phyloP scores from a whole-genome alignment of 2,113 vertebrate species.

The Peucedramus taeniatus region DNA sequence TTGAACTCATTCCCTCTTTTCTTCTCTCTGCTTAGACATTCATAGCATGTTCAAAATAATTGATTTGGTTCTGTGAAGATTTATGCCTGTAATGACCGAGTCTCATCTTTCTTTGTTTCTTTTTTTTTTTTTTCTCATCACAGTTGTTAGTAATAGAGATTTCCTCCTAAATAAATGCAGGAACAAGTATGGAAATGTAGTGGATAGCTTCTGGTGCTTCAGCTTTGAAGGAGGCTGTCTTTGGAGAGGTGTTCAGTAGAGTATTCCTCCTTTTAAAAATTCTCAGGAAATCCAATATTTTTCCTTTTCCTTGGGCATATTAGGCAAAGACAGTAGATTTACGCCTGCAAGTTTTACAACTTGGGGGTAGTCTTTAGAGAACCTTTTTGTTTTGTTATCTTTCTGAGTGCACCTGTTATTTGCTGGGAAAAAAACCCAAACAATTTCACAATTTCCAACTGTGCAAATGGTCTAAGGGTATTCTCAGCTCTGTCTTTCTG shows the following conservation, averaged over 20 bases:
- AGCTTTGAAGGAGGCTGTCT: neutral
- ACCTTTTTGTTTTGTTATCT: neutral
- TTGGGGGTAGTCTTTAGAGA: neutral
- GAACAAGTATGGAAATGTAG: neutral
- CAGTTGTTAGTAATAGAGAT: neutral
- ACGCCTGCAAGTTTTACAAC: neutral
- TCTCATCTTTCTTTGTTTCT: accelerated
- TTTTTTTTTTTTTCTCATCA: accelerated
- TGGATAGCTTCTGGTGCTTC: neutral
- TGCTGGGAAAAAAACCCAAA: accelerated
- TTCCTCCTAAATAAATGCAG: neutral
- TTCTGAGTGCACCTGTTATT: neutral
- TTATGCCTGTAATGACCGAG: neutral
- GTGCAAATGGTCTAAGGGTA: neutral
- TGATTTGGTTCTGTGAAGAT: neutral
- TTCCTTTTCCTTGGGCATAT: neutral
- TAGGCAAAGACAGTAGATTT: neutral
- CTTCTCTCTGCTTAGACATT: neutral
- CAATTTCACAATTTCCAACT: neutral
- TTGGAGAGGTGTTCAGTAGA: neutral
- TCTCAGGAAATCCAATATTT: neutral
- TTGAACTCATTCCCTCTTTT: neutral
- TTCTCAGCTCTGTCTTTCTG: neutral
- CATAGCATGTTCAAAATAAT: neutral
- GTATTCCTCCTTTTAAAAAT: neutral